These are phyloP conservation scores for Ormyrus rosae DNA, from an alignment of 2,888 invertebrate genomes.

Conservation along the genomic window DNA sequence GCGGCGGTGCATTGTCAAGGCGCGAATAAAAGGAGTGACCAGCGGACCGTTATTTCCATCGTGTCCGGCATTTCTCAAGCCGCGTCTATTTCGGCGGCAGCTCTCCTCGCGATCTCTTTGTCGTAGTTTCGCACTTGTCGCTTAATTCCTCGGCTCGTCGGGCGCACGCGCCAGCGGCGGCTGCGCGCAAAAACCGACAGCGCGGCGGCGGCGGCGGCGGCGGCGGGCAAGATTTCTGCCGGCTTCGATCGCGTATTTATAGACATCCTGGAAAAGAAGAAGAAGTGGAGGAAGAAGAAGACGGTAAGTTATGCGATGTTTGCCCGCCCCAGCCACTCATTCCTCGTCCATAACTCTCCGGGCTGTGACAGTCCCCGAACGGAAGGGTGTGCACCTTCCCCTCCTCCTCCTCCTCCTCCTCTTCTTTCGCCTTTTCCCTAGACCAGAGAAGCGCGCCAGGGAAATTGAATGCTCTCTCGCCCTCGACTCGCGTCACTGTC, in stretches of 20 bases:
- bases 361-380: constrained; percentile 72
- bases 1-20: not conserved
- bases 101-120: constrained; percentile 34
- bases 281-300: constrained; percentile 40
- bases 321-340: constrained; percentile 75
- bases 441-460: constrained; percentile 1
- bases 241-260: constrained; percentile 65
- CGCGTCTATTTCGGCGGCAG: constrained; percentile 30
- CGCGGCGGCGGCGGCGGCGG: not conserved
- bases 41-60: constrained; percentile 33
- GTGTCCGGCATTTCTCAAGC: constrained; percentile 40
- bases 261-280: constrained; percentile 72
- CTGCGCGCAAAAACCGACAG: not conserved
- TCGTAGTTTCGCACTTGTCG: constrained; percentile 40
- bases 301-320: constrained; percentile 74
- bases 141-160: constrained; percentile 36
- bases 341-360: constrained; percentile 73
- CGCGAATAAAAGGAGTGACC: constrained; percentile 10
- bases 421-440: constrained; percentile 49
- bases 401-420: constrained; percentile 63
- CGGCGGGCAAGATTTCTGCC: not conserved
- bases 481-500: constrained; percentile 67
- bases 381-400: constrained; percentile 69
- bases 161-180: not conserved
- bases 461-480: constrained; percentile 57